phyloP scores from a whole-genome alignment of 2,888 invertebrate genomes.

The Tipula vernalis region DNA sequence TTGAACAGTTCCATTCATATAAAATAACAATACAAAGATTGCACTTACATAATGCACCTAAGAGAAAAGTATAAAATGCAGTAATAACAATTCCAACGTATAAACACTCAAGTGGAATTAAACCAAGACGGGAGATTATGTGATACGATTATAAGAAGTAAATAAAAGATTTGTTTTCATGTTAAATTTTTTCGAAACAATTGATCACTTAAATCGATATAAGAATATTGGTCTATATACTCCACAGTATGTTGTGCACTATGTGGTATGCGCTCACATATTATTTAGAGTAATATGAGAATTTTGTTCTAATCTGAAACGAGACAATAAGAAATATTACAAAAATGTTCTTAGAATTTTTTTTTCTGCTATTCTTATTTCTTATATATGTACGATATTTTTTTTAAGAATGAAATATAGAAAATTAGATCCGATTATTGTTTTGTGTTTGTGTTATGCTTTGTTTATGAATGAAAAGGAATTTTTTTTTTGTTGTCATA shows the following conservation, averaged over 20 bases:
- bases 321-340: background rate
- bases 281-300: background rate
- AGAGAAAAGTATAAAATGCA: background rate
- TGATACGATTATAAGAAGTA: background rate
- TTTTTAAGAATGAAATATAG: background rate
- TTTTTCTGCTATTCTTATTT: background rate
- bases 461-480: background rate
- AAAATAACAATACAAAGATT: background rate
- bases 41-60: background rate
- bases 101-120: background rate
- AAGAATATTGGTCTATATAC: background rate
- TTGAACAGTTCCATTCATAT: background rate
- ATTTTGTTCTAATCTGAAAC: background rate
- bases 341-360: background rate
- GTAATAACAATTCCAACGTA: background rate
- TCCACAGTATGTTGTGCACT: background rate
- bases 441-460: background rate
- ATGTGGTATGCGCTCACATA: background rate
- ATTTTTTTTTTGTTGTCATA: background rate
- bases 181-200: background rate
- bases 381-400: background rate
- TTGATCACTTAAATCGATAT: constrained; percentile 4
- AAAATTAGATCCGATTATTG: background rate
- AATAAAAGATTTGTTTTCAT: constrained; percentile 4
- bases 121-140: background rate